phyloP scores from a whole-genome alignment of 2,113 vertebrate species.

The Machaerirhynchus nigripectus region DNA sequence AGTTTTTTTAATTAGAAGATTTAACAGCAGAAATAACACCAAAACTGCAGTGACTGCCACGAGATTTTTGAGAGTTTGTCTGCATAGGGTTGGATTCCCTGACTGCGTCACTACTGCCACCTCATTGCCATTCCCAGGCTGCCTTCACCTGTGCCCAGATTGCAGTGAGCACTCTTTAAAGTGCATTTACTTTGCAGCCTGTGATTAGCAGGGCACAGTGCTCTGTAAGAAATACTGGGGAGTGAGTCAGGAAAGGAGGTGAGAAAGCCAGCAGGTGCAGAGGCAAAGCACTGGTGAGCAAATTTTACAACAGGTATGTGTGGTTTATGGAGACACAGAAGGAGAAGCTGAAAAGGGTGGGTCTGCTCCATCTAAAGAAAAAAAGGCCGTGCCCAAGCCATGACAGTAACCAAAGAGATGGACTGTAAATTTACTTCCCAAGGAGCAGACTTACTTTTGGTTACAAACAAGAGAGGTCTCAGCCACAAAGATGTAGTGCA shows the following conservation, averaged over 20 bases:
- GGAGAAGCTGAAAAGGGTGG: not conserved
- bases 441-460: not conserved
- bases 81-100: not conserved
- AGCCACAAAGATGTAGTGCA: too few relatives aligned
- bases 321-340: not conserved
- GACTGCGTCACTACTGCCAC: not conserved
- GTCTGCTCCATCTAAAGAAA: not conserved
- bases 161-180: rapidly evolving
- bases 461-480: not conserved
- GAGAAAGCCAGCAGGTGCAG: not conserved
- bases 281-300: not conserved
- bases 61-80: constrained; percentile 5
- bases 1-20: constrained; percentile 34
- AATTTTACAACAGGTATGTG: not conserved
- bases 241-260: not conserved
- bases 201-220: not conserved
- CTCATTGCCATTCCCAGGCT: not conserved
- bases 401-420: not conserved
- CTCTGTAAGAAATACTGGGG: not conserved
- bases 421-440: not conserved
- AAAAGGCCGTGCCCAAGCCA: not conserved
- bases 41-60: not conserved
- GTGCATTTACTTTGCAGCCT: not conserved
- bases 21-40: constrained; percentile 26
- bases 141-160: not conserved